phyloP scores from a whole-genome alignment of 1,140 invertebrate genomes.

The Acyrthosiphon pisum region DNA sequence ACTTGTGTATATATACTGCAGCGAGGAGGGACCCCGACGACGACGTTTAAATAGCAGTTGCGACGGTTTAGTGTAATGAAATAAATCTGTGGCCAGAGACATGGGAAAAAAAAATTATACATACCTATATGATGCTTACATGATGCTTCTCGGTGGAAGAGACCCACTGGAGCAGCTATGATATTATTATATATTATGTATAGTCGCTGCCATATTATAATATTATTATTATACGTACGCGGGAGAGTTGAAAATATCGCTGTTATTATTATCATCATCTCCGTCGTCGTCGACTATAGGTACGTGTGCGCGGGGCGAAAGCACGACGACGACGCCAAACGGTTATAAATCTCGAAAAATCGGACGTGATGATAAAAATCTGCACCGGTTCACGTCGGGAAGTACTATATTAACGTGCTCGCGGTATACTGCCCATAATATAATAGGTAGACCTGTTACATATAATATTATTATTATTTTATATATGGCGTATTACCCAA shows the following conservation, averaged over 20 bases:
- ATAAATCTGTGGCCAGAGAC: background rate
- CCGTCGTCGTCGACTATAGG: background rate
- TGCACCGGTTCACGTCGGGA: conserved; percentile 39
- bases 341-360: background rate
- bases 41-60: conserved; percentile 41
- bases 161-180: background rate
- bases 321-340: conserved; percentile 23
- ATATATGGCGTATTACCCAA: background rate
- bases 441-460: background rate
- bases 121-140: background rate
- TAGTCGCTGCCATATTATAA: background rate
- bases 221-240: background rate
- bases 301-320: conserved; percentile 3
- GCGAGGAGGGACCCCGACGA: background rate
- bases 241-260: conserved; percentile 1
- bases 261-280: conserved; percentile 9
- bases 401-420: background rate
- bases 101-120: background rate
- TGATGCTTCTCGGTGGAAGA: background rate
- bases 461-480: conserved; percentile 5
- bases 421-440: background rate
- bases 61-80: conserved; percentile 47
- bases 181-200: background rate
- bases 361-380: conserved; percentile 46
- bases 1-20: background rate